phyloP scores from a whole-genome alignment of 2,888 invertebrate species.

The Amblyjoppa fuscipennis region DNA sequence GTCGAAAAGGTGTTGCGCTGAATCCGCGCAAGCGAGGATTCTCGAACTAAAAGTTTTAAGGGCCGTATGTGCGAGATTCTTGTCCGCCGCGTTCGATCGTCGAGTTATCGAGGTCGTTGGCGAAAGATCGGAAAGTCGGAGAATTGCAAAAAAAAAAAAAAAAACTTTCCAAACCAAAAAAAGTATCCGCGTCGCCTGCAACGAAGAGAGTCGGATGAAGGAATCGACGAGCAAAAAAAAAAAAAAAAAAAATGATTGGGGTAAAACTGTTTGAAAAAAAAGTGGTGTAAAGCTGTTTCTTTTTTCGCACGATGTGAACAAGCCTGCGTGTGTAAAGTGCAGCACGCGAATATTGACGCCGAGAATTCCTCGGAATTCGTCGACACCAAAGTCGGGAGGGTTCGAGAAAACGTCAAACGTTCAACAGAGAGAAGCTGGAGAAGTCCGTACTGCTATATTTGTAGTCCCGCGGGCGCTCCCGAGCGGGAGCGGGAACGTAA shows the following conservation, averaged over 20 bases:
- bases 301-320: constrained; percentile 25
- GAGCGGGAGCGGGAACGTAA: too few relatives aligned
- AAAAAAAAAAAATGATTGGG: neutral
- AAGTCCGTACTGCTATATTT: too few relatives aligned
- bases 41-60: constrained; percentile 63
- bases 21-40: constrained; percentile 19
- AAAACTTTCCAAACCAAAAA: neutral
- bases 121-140: constrained; percentile 13
- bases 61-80: constrained; percentile 51
- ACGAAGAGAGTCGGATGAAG: neutral
- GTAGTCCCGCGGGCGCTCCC: too few relatives aligned
- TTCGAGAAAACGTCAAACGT: too few relatives aligned
- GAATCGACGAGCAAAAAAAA: neutral
- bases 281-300: neutral
- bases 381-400: too few relatives aligned
- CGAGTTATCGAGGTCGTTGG: constrained; percentile 59
- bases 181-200: neutral
- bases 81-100: constrained; percentile 54
- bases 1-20: neutral
- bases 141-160: neutral
- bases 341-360: neutral
- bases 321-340: neutral
- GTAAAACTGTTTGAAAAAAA: too few relatives aligned
- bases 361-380: too few relatives aligned
- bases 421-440: too few relatives aligned